Conservation (phyloP, 2,888 invertebrate genomes). For the Ichneumoninae sp. region DNA sequence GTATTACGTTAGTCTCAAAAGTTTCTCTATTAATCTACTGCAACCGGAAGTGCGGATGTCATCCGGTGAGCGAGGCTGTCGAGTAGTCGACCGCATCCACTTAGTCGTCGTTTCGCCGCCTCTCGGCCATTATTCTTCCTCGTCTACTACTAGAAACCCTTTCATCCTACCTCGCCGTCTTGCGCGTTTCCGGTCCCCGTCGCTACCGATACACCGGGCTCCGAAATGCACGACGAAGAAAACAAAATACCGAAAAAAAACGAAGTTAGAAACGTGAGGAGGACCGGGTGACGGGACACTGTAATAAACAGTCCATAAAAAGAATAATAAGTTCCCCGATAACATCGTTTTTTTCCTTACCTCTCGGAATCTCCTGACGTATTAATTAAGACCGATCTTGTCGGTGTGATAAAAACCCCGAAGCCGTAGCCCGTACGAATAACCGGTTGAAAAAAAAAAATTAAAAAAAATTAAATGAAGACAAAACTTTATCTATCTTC, state of each 20-base stretch:
- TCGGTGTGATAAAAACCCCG: constrained; percentile 56
- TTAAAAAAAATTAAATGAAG: constrained; percentile 10
- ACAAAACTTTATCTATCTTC: constrained; percentile 4
- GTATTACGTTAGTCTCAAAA: neutral
- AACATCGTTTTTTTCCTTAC: constrained; percentile 38
- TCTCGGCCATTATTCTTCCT: constrained; percentile 31
- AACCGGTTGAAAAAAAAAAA: constrained; percentile 47
- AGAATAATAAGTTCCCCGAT: constrained; percentile 54
- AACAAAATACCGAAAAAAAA: constrained; percentile 3
- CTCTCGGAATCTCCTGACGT: constrained; percentile 51
- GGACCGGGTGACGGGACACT: constrained; percentile 47
- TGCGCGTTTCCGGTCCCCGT: constrained; percentile 30
- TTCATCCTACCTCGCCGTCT: constrained; percentile 16
- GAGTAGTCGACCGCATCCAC: constrained; percentile 30
- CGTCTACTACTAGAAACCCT: constrained; percentile 22
- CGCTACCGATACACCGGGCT: neutral
- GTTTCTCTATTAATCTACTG: neutral
- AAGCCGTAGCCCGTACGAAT: constrained; percentile 12
- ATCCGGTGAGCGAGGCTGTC: constrained; percentile 9
- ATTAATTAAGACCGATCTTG: constrained; percentile 63
- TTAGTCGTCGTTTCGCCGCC: constrained; percentile 22
- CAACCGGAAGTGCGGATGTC: constrained; percentile 26
- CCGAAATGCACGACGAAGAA: neutral
- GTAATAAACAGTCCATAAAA: constrained; percentile 65
- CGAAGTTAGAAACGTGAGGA: constrained; percentile 19